phyloP scores from a whole-genome alignment of 92 coral and sea anemone genomes.

The Palythoa grandiflora region DNA sequence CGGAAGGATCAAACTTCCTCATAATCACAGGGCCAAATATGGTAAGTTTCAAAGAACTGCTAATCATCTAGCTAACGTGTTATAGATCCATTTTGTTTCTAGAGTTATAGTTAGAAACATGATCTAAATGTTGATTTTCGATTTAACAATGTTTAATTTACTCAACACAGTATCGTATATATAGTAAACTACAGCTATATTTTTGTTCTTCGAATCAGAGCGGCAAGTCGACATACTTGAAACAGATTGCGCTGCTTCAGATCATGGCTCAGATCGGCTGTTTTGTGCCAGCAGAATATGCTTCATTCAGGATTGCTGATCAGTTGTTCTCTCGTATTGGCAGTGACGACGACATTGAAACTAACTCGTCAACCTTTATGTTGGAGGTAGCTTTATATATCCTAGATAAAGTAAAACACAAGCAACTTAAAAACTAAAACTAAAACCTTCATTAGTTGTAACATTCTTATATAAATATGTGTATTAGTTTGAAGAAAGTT shows the following conservation, averaged over 20 bases:
- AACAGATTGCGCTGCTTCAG: slow-evolving; percentile 93
- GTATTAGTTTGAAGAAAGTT: too few relatives aligned
- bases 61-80: background rate
- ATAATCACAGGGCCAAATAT: slow-evolving; percentile 97
- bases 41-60: slow-evolving; percentile 60
- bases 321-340: slow-evolving; percentile 97
- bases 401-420: background rate
- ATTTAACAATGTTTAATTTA: too few relatives aligned
- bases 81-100: too few relatives aligned
- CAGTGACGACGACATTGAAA: slow-evolving; percentile 97
- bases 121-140: background rate
- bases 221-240: slow-evolving; percentile 96
- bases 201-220: slow-evolving; percentile 63
- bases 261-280: slow-evolving; percentile 99
- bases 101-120: background rate
- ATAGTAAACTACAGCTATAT: background rate
- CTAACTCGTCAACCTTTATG: slow-evolving; percentile 98
- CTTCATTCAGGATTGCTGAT: slow-evolving; percentile 92
- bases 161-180: too few relatives aligned
- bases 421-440: background rate
- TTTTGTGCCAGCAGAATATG: slow-evolving; percentile 96
- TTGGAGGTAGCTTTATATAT: slow-evolving; percentile 67
- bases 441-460: background rate
- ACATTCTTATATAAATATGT: too few relatives aligned
- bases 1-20: slow-evolving; percentile 91